Percentiles rank a stretch among this genome's conserved stretches.
Conservation (phyloP, 2,888 invertebrate genomes). For the Gastracanthus pulcherrimus region DNA sequence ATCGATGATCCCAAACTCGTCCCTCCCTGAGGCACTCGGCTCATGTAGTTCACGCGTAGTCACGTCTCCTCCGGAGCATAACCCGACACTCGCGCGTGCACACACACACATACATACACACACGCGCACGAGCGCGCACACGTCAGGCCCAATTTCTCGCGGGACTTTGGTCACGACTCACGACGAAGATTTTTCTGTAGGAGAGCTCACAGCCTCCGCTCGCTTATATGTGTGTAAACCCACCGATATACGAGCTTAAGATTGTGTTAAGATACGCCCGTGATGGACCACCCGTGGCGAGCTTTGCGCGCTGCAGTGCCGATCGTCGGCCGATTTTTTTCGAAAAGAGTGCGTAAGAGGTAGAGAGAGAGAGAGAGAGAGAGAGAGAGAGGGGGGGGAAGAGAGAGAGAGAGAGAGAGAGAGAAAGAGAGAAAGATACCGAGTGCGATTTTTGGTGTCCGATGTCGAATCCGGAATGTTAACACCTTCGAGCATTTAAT, state of each 20-base stretch:
- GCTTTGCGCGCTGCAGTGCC: too few relatives aligned
- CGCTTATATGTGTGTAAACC: neutral
- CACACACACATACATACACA: too few relatives aligned
- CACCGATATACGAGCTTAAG: conserved; percentile 35
- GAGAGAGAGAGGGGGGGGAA: too few relatives aligned
- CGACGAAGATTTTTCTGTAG: neutral
- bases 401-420: too few relatives aligned
- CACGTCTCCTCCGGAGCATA: too few relatives aligned
- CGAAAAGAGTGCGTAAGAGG: too few relatives aligned
- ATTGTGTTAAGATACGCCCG: conserved; percentile 34
- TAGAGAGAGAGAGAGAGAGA: too few relatives aligned
- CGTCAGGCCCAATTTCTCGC: neutral
- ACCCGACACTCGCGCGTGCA: too few relatives aligned
- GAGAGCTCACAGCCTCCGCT: too few relatives aligned
- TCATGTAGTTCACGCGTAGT: neutral
- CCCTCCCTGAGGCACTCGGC: too few relatives aligned
- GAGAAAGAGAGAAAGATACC: too few relatives aligned
- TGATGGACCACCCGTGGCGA: conserved; percentile 33
- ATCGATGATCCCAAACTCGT: neutral
- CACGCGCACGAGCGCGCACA: too few relatives aligned
- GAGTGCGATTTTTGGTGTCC: conserved; percentile 38
- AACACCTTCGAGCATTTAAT: conserved; percentile 40
- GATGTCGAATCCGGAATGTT: conserved; percentile 45
- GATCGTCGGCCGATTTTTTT: conserved; percentile 2
- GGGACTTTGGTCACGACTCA: neutral